Base-by-base conservation (phyloP, 2,113 vertebrate genomes). In the Xerus inauris region DNA sequence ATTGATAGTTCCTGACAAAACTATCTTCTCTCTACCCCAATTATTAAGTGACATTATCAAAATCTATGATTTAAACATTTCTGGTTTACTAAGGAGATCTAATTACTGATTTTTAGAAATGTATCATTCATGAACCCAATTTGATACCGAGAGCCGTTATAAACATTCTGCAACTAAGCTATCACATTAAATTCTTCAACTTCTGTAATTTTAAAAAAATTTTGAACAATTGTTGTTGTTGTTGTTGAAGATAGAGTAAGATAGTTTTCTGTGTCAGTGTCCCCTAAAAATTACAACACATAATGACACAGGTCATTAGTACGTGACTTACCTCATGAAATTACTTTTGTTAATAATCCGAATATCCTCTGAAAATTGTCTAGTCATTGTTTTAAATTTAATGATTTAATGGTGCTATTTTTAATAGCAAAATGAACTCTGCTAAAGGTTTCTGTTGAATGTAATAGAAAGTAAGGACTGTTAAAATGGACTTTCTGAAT, bases 61-160 rank as follows among this genome's bases (percentile, higher is more conserved):
- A 92, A 71, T 0, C 26, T 6, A 45, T 81, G 26, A 64, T 32
- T 92, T 94, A 79, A 95, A 80, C 28, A 51, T 13, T 47, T 83
- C 19, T 79, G 28, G 12, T 64, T 79, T 91, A 59, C 59, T 72
- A 42, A 79, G 77, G 8, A 91, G 12, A 1, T 71, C n/a, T 62
- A 40, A 32, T 82, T 65, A 72, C 11, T 72, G 64, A 91, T 19
- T n/a, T 91, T 91, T 84, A 93, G 81, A 84, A 91, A 84, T 20
- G 59, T 72, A 30, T 86, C 30, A 62, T 87, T 87, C 32, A 47
- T 91, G 28, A 40, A 3, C 1, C 0, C 30, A 45, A 42, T 80
- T 80, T 81, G 32, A 69, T 65, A 75, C 16, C 4, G 11, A 38
- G 13, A 51, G n/a, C 7, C 14, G 71, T 22, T 75, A 2, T 91